Evolutionary conservation across 2,888 invertebrate species (phyloP).

Genomic region (Drosophila aldrichi): DNA sequence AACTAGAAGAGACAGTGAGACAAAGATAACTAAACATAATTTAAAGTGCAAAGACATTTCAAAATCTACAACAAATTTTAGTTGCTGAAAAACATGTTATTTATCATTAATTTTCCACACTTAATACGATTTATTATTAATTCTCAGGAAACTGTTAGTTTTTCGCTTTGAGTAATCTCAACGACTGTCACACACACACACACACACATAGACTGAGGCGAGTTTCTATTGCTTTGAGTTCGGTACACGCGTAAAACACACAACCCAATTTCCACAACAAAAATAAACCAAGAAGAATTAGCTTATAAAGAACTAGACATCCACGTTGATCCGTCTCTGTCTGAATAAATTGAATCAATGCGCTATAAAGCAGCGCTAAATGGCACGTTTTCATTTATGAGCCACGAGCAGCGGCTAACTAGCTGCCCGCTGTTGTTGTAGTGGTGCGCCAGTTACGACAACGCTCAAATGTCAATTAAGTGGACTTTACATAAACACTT

Average conservation of each 20-base stretch:
- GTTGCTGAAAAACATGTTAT: not conserved
- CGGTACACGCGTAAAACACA: constrained; percentile 29
- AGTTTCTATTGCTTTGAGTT: constrained; percentile 44
- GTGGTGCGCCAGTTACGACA: constrained; percentile 59
- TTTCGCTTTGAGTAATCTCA: not conserved
- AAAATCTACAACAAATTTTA: not conserved
- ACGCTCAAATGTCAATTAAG: constrained; percentile 78
- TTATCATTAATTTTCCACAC: no score
- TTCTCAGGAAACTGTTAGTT: not conserved
- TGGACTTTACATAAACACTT: constrained; percentile 78
- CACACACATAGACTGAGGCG: constrained; percentile 6
- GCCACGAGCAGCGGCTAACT: not conserved
- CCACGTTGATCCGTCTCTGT: constrained; percentile 35
- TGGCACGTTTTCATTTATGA: constrained; percentile 54
- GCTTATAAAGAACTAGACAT: constrained; percentile 62
- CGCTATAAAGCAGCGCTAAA: constrained; percentile 61
- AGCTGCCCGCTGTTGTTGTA: no score
- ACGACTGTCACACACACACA: not conserved
- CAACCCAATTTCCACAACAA: constrained; percentile 59
- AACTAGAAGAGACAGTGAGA: constrained; percentile 11
- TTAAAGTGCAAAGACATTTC: not conserved
- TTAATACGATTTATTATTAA: no score
- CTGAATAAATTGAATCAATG: constrained; percentile 74
- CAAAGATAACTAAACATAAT: no score
- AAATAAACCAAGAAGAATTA: constrained; percentile 52